A percentile compares a stretch with the other conserved stretches of the same genome.
These are phyloP conservation scores for Noctua pronuba DNA, from an alignment of 2,888 invertebrate species.

Conservation along the genomic window DNA sequence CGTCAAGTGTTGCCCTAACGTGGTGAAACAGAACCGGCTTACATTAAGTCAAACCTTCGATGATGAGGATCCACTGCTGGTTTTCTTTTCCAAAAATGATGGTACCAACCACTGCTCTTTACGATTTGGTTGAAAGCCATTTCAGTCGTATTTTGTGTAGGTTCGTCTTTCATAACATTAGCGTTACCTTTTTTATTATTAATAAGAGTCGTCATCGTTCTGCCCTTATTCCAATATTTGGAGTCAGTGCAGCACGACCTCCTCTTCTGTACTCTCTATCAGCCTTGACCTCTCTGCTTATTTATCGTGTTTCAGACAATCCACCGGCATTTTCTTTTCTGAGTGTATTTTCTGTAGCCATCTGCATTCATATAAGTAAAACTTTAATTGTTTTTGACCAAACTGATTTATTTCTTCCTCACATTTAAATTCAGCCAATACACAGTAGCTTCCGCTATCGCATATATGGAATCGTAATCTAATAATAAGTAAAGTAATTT, in stretches of 20 bases:
- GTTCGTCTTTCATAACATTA: not conserved
- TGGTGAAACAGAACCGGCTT: not conserved
- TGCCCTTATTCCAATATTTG: not conserved
- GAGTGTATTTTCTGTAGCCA: not conserved
- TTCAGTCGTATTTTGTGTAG: not conserved
- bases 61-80: too few relatives aligned
- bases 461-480: conserved; percentile 29
- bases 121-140: not conserved
- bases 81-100: not conserved
- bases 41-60: not conserved
- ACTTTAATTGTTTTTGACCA: not conserved
- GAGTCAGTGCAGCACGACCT: not conserved
- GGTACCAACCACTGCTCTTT: too few relatives aligned
- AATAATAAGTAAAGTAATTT: conserved; percentile 48
- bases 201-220: not conserved
- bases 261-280: not conserved
- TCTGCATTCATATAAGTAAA: not conserved
- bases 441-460: conserved; percentile 40
- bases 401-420: not conserved
- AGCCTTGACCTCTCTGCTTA: not conserved
- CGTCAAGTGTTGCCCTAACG: too few relatives aligned
- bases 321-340: not conserved
- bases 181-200: not conserved
- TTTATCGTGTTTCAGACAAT: not conserved
- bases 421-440: conserved; percentile 39